phyloP scores from a whole-genome alignment of 2,888 invertebrate species.

The Chaitophorus viminalis region DNA sequence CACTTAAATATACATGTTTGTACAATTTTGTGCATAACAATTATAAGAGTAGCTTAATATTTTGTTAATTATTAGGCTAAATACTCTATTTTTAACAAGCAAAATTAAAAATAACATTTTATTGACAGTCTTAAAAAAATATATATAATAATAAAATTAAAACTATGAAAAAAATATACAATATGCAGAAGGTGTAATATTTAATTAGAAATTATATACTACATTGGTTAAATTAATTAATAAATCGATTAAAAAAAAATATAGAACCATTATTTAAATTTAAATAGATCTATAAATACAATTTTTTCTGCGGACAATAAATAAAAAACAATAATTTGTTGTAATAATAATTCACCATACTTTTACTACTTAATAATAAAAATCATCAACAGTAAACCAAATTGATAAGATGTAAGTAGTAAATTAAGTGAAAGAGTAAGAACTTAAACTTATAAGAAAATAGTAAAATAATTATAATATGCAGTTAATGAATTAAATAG shows the following conservation, averaged over 20 bases:
- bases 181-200: neutral
- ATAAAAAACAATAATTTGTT: neutral
- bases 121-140: neutral
- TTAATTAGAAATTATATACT: neutral
- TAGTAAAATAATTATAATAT: neutral
- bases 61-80: slow-evolving; percentile 26
- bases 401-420: slow-evolving; percentile 5
- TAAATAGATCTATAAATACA: neutral
- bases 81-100: slow-evolving; percentile 25
- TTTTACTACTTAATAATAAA: neutral
- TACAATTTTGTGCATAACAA: slow-evolving; percentile 56
- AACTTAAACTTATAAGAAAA: neutral
- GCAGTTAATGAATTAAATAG: slow-evolving; percentile 4
- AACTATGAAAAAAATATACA: slow-evolving; percentile 10
- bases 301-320: neutral
- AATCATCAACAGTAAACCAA: neutral
- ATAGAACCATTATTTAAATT: neutral
- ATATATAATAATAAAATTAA: slow-evolving; percentile 18
- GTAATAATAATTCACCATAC: neutral
- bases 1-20: slow-evolving; percentile 48
- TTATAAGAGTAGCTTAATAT: slow-evolving; percentile 28
- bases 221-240: neutral
- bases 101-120: slow-evolving; percentile 39
- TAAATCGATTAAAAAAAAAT: neutral
- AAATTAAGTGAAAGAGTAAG: neutral